phyloP scores from a whole-genome alignment of 2,888 invertebrate genomes.

The Achlya flavicornis region DNA sequence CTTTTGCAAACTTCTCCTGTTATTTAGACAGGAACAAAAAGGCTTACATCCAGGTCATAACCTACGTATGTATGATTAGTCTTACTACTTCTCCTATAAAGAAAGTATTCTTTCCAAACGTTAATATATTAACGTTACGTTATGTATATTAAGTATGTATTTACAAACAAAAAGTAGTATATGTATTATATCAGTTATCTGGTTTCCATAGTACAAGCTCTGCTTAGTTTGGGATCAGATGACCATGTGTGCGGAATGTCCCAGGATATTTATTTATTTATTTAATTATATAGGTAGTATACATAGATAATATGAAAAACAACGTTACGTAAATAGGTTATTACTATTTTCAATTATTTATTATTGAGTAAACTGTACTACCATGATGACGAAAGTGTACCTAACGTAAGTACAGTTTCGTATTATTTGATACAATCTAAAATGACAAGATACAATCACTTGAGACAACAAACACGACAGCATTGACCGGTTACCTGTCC shows the following conservation, averaged over 20 bases:
- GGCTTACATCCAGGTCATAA: background rate
- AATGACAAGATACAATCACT: slow-evolving; percentile 10
- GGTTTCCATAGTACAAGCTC: too few species aligned
- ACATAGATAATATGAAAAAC: background rate
- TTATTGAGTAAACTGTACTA: background rate
- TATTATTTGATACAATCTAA: background rate
- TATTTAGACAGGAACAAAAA: background rate
- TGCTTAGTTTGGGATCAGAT: too few species aligned
- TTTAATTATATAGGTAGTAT: too few species aligned
- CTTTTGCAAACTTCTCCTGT: background rate
- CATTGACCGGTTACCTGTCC: slow-evolving; percentile 6
- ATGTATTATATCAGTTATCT: too few species aligned
- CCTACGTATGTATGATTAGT: background rate
- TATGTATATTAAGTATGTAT: too few species aligned
- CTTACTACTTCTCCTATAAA: background rate
- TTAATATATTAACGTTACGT: too few species aligned
- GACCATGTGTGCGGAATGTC: too few species aligned
- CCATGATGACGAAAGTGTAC: slow-evolving; percentile 2
- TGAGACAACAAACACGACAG: background rate
- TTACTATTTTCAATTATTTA: background rate
- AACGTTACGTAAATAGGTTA: background rate
- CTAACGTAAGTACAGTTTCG: background rate
- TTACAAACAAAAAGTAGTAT: too few species aligned
- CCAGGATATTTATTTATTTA: too few species aligned
- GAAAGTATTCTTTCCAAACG: too few species aligned